Evolutionary conservation across 2,113 vertebrate species (phyloP), one percentile per base, ranked within the genome.

Genomic region (Leptocoma aspasia): DNA sequence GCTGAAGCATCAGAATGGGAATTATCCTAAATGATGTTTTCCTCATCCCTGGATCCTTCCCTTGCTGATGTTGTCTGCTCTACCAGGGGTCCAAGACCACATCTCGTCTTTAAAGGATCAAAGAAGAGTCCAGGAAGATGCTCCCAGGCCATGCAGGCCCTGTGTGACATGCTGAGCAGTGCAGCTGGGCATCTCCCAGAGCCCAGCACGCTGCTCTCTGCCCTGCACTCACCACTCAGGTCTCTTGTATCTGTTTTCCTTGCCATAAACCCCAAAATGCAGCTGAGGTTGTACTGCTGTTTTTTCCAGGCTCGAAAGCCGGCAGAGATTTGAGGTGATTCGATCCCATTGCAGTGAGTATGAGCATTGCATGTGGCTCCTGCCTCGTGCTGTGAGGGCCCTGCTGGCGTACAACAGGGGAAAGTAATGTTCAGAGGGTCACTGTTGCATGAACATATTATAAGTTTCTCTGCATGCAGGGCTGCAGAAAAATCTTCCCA

Each of bases 321-420:
- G 47, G 30, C 95, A 42, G 65, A 86, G 66, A 3, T 97, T 97
- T 49, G 76, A 91, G 4, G 95, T 94, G 90, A 50, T 95, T 21
- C 95, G 81, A 30, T 90, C 96, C 71, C 88, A 54, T 15, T 78
- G 80, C 63, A 15, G 98, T 98, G 93, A 98, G 98, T 98, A 70
- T 10, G 13, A 30, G 2, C 3, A 1, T 4, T 13, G 15, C 35
- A 3, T 0, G 4, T 22, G 66, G 31, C 30, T 83, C 18, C 56
- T 54, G 49, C 2, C 0, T 6, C 2, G 3, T 2, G 7, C 8
- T 77, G 8, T 6, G 37, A 42, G 52, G 31, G 18, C 33, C 42
- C 73, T n/a, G 33, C 2, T 0, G 2, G 39, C 54, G 8, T 1
- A 9, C 16, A 47, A 13, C 0, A 7, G 10, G 15, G 39, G 20